phyloP scores from a whole-genome alignment of 2,797 vertebrate genomes.

The Macroramphosus scolopax region DNA sequence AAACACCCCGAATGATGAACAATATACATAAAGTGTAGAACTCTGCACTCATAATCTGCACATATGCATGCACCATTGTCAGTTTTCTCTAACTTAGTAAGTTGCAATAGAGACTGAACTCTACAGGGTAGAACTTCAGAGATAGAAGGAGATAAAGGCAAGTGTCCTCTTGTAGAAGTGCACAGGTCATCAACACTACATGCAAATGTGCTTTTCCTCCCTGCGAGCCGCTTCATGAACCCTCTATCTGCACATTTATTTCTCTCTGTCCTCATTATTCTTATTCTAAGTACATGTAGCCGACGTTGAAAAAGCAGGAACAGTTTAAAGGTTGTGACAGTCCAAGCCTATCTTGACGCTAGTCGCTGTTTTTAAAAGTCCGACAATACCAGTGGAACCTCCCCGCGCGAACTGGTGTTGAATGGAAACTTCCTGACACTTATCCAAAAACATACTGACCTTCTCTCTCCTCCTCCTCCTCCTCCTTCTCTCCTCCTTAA shows the following conservation, averaged over 20 bases:
- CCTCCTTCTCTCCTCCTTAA: conserved; percentile 50
- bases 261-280: conserved; percentile 30
- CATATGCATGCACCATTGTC: no score
- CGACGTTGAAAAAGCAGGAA: conserved; percentile 19
- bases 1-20: no score
- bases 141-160: no score
- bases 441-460: conserved; percentile 60
- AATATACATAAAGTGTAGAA: no score
- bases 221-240: conserved; percentile 14
- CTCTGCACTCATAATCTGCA: no score
- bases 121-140: no score
- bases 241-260: conserved; percentile 19
- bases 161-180: no score
- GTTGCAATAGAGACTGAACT: no score
- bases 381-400: conserved; percentile 35
- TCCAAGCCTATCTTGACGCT: conserved; percentile 37
- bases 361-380: conserved; percentile 40
- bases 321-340: conserved; percentile 22
- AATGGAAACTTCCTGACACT: conserved; percentile 49
- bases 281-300: conserved; percentile 19
- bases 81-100: no score
- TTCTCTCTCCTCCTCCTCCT: conserved; percentile 39
- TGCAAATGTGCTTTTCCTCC: conserved; percentile 17
- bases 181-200: conserved; percentile 11
- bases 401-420: conserved; percentile 71